Conservation (phyloP, 1,140 invertebrate species). For the Musca domestica region DNA sequence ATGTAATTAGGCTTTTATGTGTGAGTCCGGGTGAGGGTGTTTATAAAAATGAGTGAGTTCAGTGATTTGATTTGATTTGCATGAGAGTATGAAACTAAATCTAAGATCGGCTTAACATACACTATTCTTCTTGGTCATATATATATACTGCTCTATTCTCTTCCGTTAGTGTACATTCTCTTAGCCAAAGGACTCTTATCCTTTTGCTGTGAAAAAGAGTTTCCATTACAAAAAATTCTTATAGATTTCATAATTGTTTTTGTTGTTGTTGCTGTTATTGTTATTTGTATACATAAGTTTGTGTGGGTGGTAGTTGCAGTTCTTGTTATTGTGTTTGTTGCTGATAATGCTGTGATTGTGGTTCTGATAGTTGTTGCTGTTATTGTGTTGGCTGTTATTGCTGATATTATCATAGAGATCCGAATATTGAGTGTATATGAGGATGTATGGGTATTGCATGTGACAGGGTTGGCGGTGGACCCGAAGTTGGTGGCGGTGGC, state of each 20-base stretch:
- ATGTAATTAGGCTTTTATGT: constrained; percentile 5
- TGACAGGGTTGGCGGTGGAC: constrained; percentile 37
- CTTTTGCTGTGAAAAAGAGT: too few relatives aligned
- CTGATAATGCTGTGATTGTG: constrained; percentile 12
- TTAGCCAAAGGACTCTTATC: too few relatives aligned
- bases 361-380: background rate
- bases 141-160: too few relatives aligned
- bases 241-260: constrained; percentile 16
- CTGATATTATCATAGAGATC: constrained; percentile 53
- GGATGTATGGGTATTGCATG: constrained; percentile 52
- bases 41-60: background rate
- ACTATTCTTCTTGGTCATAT: too few relatives aligned
- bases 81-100: too few relatives aligned
- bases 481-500: constrained; percentile 34
- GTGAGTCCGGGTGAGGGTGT: background rate
- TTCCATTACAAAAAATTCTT: too few relatives aligned
- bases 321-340: constrained; percentile 2
- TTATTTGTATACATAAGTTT: constrained; percentile 18
- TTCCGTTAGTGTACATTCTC: too few relatives aligned
- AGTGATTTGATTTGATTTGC: background rate
- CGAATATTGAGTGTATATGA: constrained; percentile 54
- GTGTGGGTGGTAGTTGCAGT: too few relatives aligned
- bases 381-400: constrained; percentile 6
- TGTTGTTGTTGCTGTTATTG: background rate
- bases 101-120: too few relatives aligned